phyloP scores from a whole-genome alignment of 2,113 vertebrate genomes.

The Lepus americanus region DNA sequence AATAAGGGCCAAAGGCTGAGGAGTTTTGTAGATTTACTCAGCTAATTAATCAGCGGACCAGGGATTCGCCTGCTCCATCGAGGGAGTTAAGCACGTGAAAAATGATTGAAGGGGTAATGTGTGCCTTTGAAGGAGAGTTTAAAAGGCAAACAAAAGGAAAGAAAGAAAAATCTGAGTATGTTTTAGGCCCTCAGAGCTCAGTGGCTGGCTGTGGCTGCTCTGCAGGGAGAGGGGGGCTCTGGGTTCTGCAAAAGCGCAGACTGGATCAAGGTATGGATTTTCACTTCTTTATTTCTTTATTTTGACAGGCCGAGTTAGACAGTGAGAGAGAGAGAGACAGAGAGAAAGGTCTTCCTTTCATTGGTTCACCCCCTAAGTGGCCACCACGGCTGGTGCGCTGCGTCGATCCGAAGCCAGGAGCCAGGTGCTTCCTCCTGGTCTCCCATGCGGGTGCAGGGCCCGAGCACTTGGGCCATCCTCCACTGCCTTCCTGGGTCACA shows the following conservation, averaged over 20 bases:
- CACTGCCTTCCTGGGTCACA: too few species aligned
- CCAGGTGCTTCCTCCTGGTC: too few species aligned
- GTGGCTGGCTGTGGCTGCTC: neutral
- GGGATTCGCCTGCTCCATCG: neutral
- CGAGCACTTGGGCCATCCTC: too few species aligned
- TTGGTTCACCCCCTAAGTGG: too few species aligned
- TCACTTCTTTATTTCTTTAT: neutral
- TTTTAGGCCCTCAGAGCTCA: neutral
- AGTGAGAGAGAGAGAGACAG: too few species aligned
- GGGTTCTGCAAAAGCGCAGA: constrained; percentile 4
- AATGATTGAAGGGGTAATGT: neutral
- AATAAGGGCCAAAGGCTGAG: neutral
- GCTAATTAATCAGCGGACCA: constrained; percentile 58
- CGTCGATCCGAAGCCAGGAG: too few species aligned
- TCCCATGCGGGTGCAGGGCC: too few species aligned
- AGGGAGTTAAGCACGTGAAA: neutral
- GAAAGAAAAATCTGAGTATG: neutral
- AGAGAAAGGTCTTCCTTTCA: too few species aligned
- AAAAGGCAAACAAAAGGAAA: constrained; percentile 41
- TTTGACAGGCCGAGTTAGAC: too few species aligned
- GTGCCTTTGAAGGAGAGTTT: constrained; percentile 8
- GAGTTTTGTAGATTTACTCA: constrained; percentile 60
- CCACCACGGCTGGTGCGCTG: too few species aligned
- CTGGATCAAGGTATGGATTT: neutral
- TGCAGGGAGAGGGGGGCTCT: neutral